Evolutionary conservation across 2,888 invertebrate species (phyloP).

Genomic region (Bruchidius siliquastri): DNA sequence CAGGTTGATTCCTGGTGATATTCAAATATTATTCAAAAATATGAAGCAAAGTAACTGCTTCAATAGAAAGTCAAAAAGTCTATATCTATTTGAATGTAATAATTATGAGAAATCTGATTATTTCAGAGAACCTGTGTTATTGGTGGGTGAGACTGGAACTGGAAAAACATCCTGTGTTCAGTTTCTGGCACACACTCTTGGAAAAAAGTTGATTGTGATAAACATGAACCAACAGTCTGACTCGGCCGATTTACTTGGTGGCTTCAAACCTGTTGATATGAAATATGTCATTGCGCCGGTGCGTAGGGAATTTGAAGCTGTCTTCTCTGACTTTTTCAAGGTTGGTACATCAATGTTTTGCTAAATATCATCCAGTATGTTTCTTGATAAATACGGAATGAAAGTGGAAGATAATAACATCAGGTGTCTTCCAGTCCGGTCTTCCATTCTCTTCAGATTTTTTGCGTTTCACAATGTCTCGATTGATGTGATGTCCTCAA

Average conservation of each 20-base stretch:
- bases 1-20: no score
- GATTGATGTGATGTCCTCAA: no score
- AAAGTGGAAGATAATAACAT: no score
- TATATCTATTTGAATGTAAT: no score
- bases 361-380: neutral
- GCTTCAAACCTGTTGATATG: constrained; percentile 93
- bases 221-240: constrained; percentile 99
- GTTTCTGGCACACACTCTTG: constrained; percentile 78
- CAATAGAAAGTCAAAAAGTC: no score
- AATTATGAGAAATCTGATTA: no score
- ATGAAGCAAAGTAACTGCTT: no score
- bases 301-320: constrained; percentile 72
- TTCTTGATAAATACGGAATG: no score
- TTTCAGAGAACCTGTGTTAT: constrained; percentile 77
- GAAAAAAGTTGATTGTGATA: constrained; percentile 84
- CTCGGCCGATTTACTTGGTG: constrained; percentile 92
- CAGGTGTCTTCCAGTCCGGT: no score
- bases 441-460: no score
- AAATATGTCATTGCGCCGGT: constrained; percentile 78
- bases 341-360: constrained; percentile 22
- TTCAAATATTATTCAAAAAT: no score
- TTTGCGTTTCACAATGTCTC: no score
- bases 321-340: constrained; percentile 73
- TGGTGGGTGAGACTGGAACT: constrained; percentile 98
- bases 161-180: constrained; percentile 97